These are phyloP conservation scores for Phorcus lineatus DNA, from an alignment of 2,888 invertebrate genomes.

Conservation along the genomic window DNA sequence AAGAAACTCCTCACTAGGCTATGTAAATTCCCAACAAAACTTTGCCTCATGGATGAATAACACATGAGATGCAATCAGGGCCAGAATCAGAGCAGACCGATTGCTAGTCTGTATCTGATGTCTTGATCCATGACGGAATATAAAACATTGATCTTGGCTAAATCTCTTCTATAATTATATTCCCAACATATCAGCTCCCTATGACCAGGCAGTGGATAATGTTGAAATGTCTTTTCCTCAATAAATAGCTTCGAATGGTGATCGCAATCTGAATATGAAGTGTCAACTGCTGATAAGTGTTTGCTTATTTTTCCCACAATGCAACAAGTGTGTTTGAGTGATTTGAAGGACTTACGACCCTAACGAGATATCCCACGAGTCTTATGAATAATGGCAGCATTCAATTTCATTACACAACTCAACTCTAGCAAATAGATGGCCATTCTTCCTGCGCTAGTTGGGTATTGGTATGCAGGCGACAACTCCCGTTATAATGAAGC, in stretches of 20 bases:
- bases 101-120: no score
- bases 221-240: no score
- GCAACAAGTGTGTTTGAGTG: slow-evolving; percentile 11
- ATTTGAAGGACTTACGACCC: neutral
- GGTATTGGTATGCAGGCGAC: slow-evolving; percentile 8
- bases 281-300: neutral
- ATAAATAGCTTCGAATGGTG: no score
- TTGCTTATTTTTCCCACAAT: neutral
- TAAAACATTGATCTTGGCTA: slow-evolving; percentile 12
- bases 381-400: neutral
- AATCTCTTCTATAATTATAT: neutral
- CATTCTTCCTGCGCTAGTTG: neutral
- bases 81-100: no score
- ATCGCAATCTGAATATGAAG: neutral
- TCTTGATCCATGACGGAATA: neutral
- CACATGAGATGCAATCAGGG: neutral
- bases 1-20: no score
- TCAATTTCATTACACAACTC: neutral
- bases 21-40: neutral
- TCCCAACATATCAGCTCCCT: neutral
- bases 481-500: slow-evolving; percentile 15
- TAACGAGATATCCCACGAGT: slow-evolving; percentile 1
- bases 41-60: neutral
- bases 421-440: neutral
- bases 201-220: neutral